Conservation (phyloP, 2,797 vertebrate species). For the Bovichtus variegatus region DNA sequence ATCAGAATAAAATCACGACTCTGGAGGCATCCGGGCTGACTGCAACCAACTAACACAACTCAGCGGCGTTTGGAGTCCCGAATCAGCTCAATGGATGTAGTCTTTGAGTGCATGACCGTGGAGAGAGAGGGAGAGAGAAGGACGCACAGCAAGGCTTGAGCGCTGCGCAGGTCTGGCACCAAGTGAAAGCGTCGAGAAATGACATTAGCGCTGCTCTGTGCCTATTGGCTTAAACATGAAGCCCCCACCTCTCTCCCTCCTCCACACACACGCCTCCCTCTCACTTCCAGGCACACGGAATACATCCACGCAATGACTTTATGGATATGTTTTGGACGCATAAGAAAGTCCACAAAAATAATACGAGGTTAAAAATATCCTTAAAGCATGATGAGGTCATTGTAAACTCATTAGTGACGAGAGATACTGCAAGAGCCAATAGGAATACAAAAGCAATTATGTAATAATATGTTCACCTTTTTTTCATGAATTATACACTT, state of each 20-base stretch:
- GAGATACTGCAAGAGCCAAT: neutral
- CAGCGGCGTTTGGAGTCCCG: conserved; percentile 10
- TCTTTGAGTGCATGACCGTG: conserved; percentile 56
- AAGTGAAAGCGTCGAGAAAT: conserved; percentile 80
- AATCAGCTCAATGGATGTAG: conserved; percentile 35
- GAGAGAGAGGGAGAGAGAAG: conserved; percentile 8
- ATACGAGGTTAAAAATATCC: conserved; percentile 20
- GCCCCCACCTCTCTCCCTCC: neutral
- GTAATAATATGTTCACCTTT: neutral
- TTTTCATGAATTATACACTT: neutral
- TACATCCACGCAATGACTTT: conserved; percentile 16
- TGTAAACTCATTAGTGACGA: conserved; percentile 16
- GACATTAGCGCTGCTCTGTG: conserved; percentile 72
- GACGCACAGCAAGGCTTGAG: conserved; percentile 58
- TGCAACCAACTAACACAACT: conserved; percentile 22
- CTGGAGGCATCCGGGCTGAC: conserved; percentile 65
- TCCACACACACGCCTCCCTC: conserved; percentile 20
- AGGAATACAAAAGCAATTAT: conserved; percentile 24
- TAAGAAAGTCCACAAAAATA: neutral
- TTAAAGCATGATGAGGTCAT: neutral
- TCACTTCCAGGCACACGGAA: conserved; percentile 24
- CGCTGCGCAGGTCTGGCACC: conserved; percentile 67
- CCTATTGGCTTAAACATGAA: conserved; percentile 82
- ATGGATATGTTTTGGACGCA: conserved; percentile 2
- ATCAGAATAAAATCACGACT: conserved; percentile 63